phyloP scores from a whole-genome alignment of 2,888 invertebrate genomes.

The Ypsolopha sequella region DNA sequence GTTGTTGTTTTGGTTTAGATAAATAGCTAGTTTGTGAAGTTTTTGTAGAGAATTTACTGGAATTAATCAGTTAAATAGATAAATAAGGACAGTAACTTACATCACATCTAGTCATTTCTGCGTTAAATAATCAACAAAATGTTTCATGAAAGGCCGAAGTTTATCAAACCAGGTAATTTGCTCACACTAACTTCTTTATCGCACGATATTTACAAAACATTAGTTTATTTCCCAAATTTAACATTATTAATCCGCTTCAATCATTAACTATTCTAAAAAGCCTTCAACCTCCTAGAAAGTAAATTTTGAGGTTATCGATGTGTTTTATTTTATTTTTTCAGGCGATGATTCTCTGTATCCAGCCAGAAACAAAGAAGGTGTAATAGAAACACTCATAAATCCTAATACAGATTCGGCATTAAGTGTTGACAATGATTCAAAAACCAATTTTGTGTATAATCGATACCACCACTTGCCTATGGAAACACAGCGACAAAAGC shows the following conservation, averaged over 20 bases:
- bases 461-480: constrained; percentile 86
- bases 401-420: constrained; percentile 47
- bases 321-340: constrained; percentile 14
- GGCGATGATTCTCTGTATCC: constrained; percentile 41
- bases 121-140: constrained; percentile 16
- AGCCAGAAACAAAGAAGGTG: constrained; percentile 46
- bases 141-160: constrained; percentile 35
- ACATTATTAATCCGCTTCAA: too few species aligned
- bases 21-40: too few species aligned
- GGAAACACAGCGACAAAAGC: constrained; percentile 83
- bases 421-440: constrained; percentile 70
- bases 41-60: too few species aligned
- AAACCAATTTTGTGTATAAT: constrained; percentile 85
- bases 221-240: too few species aligned
- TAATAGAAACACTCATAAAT: constrained; percentile 44
- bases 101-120: too few species aligned
- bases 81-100: too few species aligned
- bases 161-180: constrained; percentile 53
- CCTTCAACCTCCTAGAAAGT: not conserved
- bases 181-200: too few species aligned
- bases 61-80: too few species aligned
- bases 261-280: too few species aligned
- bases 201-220: too few species aligned
- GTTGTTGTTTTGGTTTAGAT: too few species aligned
- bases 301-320: constrained; percentile 2